phyloP scores from a whole-genome alignment of 2,888 invertebrate genomes.

The Axea sp. region DNA sequence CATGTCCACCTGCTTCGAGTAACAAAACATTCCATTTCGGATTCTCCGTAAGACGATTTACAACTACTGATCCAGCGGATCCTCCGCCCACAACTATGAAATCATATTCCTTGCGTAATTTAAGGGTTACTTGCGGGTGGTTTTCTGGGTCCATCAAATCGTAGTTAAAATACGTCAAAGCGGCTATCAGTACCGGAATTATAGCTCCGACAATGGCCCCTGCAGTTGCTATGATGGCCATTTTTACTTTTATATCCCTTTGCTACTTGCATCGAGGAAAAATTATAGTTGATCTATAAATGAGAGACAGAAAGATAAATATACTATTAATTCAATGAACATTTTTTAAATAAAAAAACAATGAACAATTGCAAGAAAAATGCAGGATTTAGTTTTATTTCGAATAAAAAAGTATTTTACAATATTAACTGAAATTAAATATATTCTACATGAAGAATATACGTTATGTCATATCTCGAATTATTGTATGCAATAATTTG shows the following conservation, averaged over 20 bases:
- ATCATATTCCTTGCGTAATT: conserved; percentile 87
- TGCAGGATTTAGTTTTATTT: too few relatives aligned
- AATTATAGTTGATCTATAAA: conserved; percentile 19
- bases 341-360: too few relatives aligned
- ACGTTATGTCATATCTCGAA: conserved; percentile 6
- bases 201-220: conserved; percentile 87
- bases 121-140: conserved; percentile 84
- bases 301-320: neutral
- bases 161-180: conserved; percentile 90
- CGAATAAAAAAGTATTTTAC: too few relatives aligned
- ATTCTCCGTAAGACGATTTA: conserved; percentile 89
- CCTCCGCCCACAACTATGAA: conserved; percentile 92
- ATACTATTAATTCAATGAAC: too few relatives aligned
- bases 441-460: neutral
- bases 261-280: conserved; percentile 49
- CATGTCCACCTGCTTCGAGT: conserved; percentile 92
- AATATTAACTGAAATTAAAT: too few relatives aligned
- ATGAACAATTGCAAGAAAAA: too few relatives aligned
- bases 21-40: conserved; percentile 89
- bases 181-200: conserved; percentile 87
- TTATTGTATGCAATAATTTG: conserved; percentile 21
- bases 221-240: conserved; percentile 80
- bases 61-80: conserved; percentile 91
- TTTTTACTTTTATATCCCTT: conserved; percentile 55
- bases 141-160: conserved; percentile 92